Conservation (phyloP, 1,140 invertebrate species). For the Aphis gossypii region DNA sequence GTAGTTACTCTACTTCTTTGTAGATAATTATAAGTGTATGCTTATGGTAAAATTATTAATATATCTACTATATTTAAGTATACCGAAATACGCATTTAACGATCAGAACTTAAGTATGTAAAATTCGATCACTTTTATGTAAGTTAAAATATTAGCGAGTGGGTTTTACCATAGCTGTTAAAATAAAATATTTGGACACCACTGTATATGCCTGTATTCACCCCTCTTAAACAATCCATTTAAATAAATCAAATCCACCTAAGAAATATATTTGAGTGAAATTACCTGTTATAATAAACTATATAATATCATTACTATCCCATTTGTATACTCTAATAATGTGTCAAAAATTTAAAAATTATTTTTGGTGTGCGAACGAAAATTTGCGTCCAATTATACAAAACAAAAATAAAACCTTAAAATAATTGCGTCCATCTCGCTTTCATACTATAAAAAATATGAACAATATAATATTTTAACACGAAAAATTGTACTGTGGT, state of each 20-base stretch:
- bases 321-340: neutral
- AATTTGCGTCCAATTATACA: neutral
- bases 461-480: neutral
- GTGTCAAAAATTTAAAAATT: neutral
- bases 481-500: neutral
- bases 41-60: no score
- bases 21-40: no score
- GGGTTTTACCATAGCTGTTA: no score
- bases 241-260: no score
- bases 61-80: no score
- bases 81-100: no score
- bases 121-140: no score
- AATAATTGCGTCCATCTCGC: neutral
- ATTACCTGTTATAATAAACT: neutral
- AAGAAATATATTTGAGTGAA: neutral
- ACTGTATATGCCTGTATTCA: neutral
- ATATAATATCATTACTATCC: neutral
- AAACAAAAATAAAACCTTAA: neutral
- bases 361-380: neutral
- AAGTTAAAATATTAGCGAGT: no score
- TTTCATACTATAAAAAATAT: neutral
- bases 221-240: no score
- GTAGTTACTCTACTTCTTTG: no score
- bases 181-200: no score
- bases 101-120: neutral